Conservation (phyloP, 1,140 invertebrate genomes). For the Platyscapa corneri region DNA sequence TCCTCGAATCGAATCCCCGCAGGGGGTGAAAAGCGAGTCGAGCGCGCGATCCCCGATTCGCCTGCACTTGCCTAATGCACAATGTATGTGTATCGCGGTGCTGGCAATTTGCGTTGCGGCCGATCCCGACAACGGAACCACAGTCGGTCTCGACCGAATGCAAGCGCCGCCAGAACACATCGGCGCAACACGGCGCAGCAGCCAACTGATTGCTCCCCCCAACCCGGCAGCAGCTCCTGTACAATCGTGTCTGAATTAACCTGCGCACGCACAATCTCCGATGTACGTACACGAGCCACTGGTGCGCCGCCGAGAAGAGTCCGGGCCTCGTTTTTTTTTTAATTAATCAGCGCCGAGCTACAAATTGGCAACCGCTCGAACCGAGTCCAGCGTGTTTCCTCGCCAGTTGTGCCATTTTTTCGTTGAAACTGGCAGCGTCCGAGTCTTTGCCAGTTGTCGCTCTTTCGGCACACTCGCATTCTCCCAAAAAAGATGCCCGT, state of each 20-base stretch:
- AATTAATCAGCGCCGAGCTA: too few species aligned
- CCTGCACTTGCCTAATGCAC: background rate
- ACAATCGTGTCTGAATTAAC: slow-evolving; percentile 52
- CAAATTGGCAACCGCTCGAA: too few species aligned
- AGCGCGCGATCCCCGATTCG: background rate
- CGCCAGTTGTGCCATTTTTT: too few species aligned
- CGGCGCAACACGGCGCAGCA: slow-evolving; percentile 59
- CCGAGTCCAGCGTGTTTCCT: too few species aligned
- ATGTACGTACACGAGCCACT: background rate
- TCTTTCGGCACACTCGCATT: too few species aligned
- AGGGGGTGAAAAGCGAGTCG: slow-evolving; percentile 30
- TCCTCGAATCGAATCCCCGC: slow-evolving; percentile 38
- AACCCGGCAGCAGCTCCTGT: slow-evolving; percentile 66
- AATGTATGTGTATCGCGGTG: slow-evolving; percentile 19
- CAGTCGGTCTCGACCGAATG: background rate
- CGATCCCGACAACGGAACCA: slow-evolving; percentile 19
- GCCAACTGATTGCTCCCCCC: slow-evolving; percentile 1
- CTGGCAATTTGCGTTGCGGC: slow-evolving; percentile 13
- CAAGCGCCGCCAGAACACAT: slow-evolving; percentile 1
- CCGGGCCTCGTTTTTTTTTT: background rate
- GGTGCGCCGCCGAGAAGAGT: background rate
- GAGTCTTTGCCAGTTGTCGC: too few species aligned
- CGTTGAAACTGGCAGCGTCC: too few species aligned
- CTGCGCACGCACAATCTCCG: background rate
- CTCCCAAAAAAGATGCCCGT: too few species aligned